These are phyloP conservation scores for Agonopterix arenella DNA, from an alignment of 2,888 invertebrate species.

Conservation along the genomic window DNA sequence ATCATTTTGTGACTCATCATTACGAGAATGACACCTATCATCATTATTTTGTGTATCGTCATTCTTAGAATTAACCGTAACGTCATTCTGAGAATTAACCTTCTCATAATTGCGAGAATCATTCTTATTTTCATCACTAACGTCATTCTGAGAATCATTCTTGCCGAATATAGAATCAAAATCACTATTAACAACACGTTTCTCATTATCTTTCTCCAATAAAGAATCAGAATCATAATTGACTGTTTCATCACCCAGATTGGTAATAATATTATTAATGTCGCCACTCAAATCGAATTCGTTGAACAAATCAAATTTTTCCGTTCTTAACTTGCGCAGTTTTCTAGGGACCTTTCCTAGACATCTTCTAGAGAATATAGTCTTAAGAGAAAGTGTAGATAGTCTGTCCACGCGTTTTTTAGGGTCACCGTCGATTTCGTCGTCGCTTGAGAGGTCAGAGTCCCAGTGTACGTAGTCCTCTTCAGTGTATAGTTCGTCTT, in stretches of 20 bases:
- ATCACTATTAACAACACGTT: conserved; percentile 4
- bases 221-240: conserved; percentile 9
- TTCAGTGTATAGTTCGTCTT: conserved; percentile 27
- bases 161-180: background rate
- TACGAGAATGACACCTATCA: background rate
- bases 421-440: conserved; percentile 8
- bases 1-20: background rate
- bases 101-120: background rate
- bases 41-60: background rate
- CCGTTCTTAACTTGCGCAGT: conserved; percentile 24
- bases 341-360: conserved; percentile 45
- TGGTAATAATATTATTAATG: conserved; percentile 35
- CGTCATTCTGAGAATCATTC: background rate
- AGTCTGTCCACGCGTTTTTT: conserved; percentile 28
- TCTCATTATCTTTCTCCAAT: conserved; percentile 5
- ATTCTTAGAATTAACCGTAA: background rate
- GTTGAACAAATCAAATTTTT: conserved; percentile 22
- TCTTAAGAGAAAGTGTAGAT: conserved; percentile 35
- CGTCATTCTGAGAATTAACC: background rate
- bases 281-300: conserved; percentile 19
- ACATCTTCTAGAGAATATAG: conserved; percentile 40
- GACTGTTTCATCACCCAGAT: conserved; percentile 21
- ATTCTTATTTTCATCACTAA: background rate
- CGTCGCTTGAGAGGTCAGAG: conserved; percentile 26
- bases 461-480: conserved; percentile 49